Base-by-base conservation (phyloP, 2,888 invertebrate genomes). In the Maniola hyperantus region DNA sequence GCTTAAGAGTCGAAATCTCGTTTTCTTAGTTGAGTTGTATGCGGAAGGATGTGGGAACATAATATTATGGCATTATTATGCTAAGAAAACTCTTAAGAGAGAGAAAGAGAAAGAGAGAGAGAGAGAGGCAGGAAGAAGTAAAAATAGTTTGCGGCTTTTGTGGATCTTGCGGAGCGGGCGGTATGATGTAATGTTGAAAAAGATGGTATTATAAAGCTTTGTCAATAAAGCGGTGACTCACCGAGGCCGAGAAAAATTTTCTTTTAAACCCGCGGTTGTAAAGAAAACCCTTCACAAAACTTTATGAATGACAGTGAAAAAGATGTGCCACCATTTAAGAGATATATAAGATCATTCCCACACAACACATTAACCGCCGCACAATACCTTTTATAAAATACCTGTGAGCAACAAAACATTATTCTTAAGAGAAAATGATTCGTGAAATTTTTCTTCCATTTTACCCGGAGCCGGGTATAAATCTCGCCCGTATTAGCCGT, bases 401-500 rank as follows among this genome's bases (percentile, higher is more conserved):
- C 68, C 70, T 68, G 68, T 46, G 54, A 55, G 63, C 63, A 68
- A 68, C 66, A 69, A 69, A 69, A 72, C 66, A 67, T 71, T 69
- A 71, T 66, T 66, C 68, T 74, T 74, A 72, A 71, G 72, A 73
- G 74, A 74, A 75, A 77, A 77, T 76, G 73, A 79, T 76, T 78
- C 73, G 76, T 70, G 68, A 74, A 73, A 71, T 73, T 75, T 75
- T 74, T 74, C 72, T 72, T 72, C 70, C 71, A 73, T 76, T 76
- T 73, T 71, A 66, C 50, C 66, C 50, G 59, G 67, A 55, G 64
- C 69, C 65, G 44, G 68, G 60, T 71, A 76, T 77, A 76, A 77
- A 79, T 78, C 76, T 76, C 59, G 44, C 62, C 50, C 34, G 62
- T 71, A 69, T 66, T 67, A 69, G 64, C 67, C 67, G 60, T 60